These are phyloP conservation scores for Monodelphis domestica DNA, from an alignment of 2,797 vertebrate species.

Conservation along the genomic window DNA sequence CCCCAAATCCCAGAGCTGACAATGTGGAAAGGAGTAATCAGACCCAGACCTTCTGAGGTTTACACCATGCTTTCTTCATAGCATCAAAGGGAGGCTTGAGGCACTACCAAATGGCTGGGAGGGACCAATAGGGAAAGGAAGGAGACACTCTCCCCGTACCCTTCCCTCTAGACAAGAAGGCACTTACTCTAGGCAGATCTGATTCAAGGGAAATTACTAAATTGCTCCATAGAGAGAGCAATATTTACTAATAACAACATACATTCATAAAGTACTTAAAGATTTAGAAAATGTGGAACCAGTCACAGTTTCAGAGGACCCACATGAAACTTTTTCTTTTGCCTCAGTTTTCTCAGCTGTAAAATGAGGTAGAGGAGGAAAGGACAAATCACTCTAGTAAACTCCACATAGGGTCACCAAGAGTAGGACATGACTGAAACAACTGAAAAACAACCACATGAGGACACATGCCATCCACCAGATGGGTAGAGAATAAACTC, in stretches of 20 bases:
- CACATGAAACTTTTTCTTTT: background rate
- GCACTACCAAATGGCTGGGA: background rate
- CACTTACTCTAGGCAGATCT: background rate
- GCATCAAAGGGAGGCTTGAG: background rate
- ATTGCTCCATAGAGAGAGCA: background rate
- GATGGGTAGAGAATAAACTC: background rate
- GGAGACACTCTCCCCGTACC: background rate
- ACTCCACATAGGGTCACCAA: background rate
- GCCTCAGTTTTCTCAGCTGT: background rate
- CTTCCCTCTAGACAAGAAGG: background rate
- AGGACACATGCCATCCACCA: background rate
- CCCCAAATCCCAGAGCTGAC: no score
- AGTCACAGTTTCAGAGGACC: background rate
- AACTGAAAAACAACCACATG: background rate
- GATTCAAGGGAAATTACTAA: background rate
- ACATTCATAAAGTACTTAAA: background rate
- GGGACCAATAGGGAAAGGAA: background rate
- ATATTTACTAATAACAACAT: background rate
- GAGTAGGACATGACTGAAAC: background rate
- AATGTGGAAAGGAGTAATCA: no score
- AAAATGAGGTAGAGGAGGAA: background rate
- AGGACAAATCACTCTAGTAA: background rate
- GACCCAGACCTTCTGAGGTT: background rate
- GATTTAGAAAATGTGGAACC: background rate
- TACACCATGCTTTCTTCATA: background rate